These are phyloP conservation scores for Antechinus flavipes DNA, from an alignment of 2,113 vertebrate genomes.

Conservation along the genomic window DNA sequence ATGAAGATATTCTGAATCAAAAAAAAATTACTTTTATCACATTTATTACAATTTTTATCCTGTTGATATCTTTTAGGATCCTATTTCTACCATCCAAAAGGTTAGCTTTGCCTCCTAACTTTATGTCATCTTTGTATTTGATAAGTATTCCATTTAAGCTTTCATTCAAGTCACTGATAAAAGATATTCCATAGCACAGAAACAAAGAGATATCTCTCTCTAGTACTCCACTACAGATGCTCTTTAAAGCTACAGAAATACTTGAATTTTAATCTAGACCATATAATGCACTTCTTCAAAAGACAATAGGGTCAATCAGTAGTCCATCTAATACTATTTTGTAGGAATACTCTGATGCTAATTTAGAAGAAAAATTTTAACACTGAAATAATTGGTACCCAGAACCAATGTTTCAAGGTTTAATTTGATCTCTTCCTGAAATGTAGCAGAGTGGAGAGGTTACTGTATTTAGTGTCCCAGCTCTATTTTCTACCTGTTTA, in stretches of 20 bases:
- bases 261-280: background rate
- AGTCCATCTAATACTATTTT: conserved; percentile 24
- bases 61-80: background rate
- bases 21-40: background rate
- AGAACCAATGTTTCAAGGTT: conserved; percentile 48
- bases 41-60: background rate
- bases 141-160: background rate
- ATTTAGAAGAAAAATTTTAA: background rate
- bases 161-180: too few relatives aligned
- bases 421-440: conserved; percentile 21
- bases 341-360: background rate
- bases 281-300: background rate
- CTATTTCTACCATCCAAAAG: background rate
- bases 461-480: background rate
- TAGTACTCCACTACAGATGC: too few relatives aligned
- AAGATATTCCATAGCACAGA: too few relatives aligned
- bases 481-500: background rate
- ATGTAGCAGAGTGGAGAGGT: background rate
- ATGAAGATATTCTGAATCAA: too few relatives aligned
- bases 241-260: too few relatives aligned
- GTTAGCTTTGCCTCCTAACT: background rate
- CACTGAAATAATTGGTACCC: conserved; percentile 8
- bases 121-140: background rate
- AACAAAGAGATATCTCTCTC: too few relatives aligned
- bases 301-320: background rate